Base-by-base conservation (phyloP, 1,140 invertebrate genomes). In the Euwallacea similis region DNA sequence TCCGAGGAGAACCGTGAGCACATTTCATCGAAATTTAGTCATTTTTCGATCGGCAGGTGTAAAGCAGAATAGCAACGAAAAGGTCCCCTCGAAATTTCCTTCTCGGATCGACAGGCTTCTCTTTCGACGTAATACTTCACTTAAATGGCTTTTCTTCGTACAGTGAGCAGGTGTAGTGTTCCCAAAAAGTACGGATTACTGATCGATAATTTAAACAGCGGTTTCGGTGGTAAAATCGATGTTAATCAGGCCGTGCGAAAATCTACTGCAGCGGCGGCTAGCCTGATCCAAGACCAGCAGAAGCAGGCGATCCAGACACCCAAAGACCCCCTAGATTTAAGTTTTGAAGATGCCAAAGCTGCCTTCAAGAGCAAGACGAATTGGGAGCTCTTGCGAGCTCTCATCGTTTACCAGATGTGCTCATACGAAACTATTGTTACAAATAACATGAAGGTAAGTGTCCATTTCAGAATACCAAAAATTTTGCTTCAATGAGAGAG, bases 291-390 rank as follows among this genome's bases (percentile, higher is more conserved):
- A 55, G 64, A 72, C 21, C 55, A 68, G 56, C 69, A 71, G 46
- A 65, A 71, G 50, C 73, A 76, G 8, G 74, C 78, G 10, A 75
- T 79, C 7, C 69, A 79, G 66, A 75, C 78, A 7, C 86, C 84
- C 71, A 84, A 86, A 63, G 93, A 96, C 83, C 89, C 90, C 2
- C 84, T 98, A 54, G 97, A 99, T 84, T 87, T 97, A 65, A 89
- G 88, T 73, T 99, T 94, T 83, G 89, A 90, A 81, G 90, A 92
- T 84, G 88, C 90, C 8, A 86, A 89, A 71, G 91, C 91, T 55
- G 88, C 92, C 42, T 93, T 94, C 82, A 95, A 95, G 83, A 98
- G 95, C 83, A 99, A 99, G 87, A 96, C 93, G 65, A 98, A 93
- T 67, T 90, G 86, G 84, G 97, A 99, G 84, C 87, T 99, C 55